These are phyloP conservation scores for Caradrina kadenii DNA, from an alignment of 2,888 invertebrate species.

Conservation along the genomic window DNA sequence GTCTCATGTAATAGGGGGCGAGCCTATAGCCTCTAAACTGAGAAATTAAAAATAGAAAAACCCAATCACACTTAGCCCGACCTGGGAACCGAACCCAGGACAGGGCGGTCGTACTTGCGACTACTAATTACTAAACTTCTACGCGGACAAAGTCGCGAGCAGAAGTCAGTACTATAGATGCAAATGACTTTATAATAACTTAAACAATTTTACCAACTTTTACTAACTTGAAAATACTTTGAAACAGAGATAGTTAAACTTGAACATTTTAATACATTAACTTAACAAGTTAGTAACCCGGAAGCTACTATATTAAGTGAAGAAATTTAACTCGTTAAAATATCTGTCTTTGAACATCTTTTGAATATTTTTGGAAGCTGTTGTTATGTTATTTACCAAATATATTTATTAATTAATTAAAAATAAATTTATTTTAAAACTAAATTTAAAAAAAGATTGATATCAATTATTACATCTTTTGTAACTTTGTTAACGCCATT, in stretches of 20 bases:
- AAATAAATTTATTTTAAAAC: too few relatives aligned
- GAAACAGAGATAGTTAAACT: slow-evolving; percentile 30
- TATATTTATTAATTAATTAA: too few relatives aligned
- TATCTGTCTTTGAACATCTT: neutral
- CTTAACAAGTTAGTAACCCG: slow-evolving; percentile 4
- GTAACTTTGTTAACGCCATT: neutral
- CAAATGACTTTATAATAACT: slow-evolving; percentile 43
- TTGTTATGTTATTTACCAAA: too few relatives aligned
- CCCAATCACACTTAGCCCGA: too few relatives aligned
- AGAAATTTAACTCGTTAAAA: neutral
- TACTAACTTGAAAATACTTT: slow-evolving; percentile 26
- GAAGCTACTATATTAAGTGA: slow-evolving; percentile 3
- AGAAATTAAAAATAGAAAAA: too few relatives aligned
- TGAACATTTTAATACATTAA: slow-evolving; percentile 28
- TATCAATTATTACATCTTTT: neutral
- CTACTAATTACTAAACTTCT: too few relatives aligned
- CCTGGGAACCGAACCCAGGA: too few relatives aligned
- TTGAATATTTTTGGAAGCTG: neutral
- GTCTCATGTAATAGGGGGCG: too few relatives aligned
- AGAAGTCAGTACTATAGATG: neutral
- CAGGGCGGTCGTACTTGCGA: too few relatives aligned
- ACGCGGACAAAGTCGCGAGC: neutral
- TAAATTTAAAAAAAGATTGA: too few relatives aligned
- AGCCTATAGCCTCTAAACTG: too few relatives aligned
- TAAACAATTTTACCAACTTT: slow-evolving; percentile 30